Evolutionary conservation across 2,797 vertebrate species (phyloP), one percentile per base, ranked within the genome.

Genomic region (Micromesistius poutassou): DNA sequence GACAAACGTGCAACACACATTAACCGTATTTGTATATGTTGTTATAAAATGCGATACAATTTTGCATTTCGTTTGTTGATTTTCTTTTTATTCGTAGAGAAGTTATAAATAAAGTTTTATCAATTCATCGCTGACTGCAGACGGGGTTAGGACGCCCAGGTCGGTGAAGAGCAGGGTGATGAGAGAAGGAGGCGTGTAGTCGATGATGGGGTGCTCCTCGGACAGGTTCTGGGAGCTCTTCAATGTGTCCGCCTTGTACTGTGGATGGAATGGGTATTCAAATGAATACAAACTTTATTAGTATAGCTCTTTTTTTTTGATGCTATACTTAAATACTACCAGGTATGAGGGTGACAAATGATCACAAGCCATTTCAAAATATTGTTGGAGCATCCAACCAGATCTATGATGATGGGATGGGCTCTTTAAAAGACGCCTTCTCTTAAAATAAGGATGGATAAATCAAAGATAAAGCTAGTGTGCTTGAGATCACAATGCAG

Each of bases 91-190:
- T 88, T 86, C 72, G 42, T 74, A 31, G 74, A 73, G 68, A 12
- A 0, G 74, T 93, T 94, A 99, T 86, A 99, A 93, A 84, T 99
- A 99, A 42, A 99, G 95, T 89, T 99, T 98, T 89, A 99, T 99
- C 85, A 99, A 96, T 89, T 99, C 98, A 1, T 99, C 98, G 0
- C 98, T 99, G 87, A 99, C 97, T 0, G 97, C 98, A 0, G 98
- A 99, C 0, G 98, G 98, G 0, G 98, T 99, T 71, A 99, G 81
- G 80, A 99, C 98, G 0, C 98, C 98, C 0, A 99, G 94, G 92
- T 99, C 98, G 0, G 98, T 99, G 62, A 99, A 99, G 8, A 99
- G 95, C 30, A 99, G 86, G 0, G 98, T 99, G 88, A 99, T 98
- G 73, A 99, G 94, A 0, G 98, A 97, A 0, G 98, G 98, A 0